Evolutionary conservation across 30 jellyfish, hydroid and myxozoan genomes (phyloP), one percentile per base, ranked within the genome.

Genomic region (Catostylus mosaicus): DNA sequence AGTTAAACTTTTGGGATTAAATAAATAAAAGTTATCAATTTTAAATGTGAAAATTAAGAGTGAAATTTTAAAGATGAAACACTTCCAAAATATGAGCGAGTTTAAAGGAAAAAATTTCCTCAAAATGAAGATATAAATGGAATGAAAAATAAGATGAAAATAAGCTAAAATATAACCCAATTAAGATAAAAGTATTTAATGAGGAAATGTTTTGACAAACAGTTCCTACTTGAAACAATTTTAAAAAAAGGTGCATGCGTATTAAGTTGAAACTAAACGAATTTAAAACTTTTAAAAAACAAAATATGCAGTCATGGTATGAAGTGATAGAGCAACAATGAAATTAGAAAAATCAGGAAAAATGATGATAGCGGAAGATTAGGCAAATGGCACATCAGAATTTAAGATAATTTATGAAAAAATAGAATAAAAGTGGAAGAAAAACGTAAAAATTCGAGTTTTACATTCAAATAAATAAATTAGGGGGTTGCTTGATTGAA

Each of bases 231-330:
- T 48, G 24, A 75, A 47, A 47, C 54, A 75, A 75, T 50, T 33
- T 8, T 24, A 19, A 30, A 32, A 75, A 75, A 75, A 75, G 30
- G 86, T 75, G 86, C 48, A 75, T 75, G 86, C 86, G 51, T 75
- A 62, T 30, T 75, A 22, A 75, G 32, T 56, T 50, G 20, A 29
- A 59, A 47, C 47, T 2, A 48, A 48, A 16, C 4, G 62, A 59
- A 12, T 51, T 52, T 18, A 50, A 30, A 75, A 75, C 47, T 30
- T 27, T n/a, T 35, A 33, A 1, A 24, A 73, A 73, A 75, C 6
- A 52, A 43, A 51, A 30, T 6, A 29, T 32, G 57, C 63, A 48
- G 63, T 27, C 3, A 16, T 3, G 20, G 63, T 40, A 14, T 7
- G 14, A 40, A 14, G 14, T 40, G 54, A 40, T 40, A 40, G n/a